phyloP scores from a whole-genome alignment of 2,888 invertebrate species.

The Eumacrocentrus americanus region DNA sequence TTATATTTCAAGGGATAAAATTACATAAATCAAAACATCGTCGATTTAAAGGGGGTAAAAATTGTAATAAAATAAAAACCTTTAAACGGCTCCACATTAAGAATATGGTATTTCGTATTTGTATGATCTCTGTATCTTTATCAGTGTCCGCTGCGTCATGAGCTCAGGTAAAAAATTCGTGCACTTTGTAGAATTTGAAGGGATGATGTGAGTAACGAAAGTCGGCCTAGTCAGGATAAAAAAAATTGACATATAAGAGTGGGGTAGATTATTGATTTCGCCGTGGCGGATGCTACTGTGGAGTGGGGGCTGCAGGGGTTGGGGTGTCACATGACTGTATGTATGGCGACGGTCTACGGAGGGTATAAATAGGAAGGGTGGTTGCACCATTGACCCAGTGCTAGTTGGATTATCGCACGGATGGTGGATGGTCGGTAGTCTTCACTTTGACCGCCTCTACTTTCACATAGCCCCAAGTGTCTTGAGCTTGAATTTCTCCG shows the following conservation, averaged over 20 bases:
- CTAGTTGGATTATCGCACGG: conserved; percentile 52
- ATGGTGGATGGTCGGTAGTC: conserved; percentile 45
- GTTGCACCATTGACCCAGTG: conserved; percentile 61
- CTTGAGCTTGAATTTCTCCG: no score
- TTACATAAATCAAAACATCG: no score
- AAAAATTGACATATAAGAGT: conserved; percentile 31
- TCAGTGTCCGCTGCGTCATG: no score
- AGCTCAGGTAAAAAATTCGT: no score
- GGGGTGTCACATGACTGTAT: conserved; percentile 51
- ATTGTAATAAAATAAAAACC: no score
- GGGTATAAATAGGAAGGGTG: conserved; percentile 58
- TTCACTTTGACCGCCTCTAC: no score
- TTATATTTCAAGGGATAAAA: no score
- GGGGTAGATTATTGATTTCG: conserved; percentile 58
- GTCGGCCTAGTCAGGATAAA: conserved; percentile 14
- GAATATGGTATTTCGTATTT: no score
- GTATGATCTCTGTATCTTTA: no score
- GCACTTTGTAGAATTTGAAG: no score
- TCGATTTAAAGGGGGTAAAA: not conserved
- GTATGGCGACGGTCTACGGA: conserved; percentile 45
- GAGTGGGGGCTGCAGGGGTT: conserved; percentile 42
- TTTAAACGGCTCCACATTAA: no score
- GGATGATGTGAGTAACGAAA: not conserved
- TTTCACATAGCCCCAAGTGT: no score
- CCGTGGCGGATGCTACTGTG: conserved; percentile 33